phyloP scores from a whole-genome alignment of 1,140 invertebrate species.

The Listronotus oregonensis region DNA sequence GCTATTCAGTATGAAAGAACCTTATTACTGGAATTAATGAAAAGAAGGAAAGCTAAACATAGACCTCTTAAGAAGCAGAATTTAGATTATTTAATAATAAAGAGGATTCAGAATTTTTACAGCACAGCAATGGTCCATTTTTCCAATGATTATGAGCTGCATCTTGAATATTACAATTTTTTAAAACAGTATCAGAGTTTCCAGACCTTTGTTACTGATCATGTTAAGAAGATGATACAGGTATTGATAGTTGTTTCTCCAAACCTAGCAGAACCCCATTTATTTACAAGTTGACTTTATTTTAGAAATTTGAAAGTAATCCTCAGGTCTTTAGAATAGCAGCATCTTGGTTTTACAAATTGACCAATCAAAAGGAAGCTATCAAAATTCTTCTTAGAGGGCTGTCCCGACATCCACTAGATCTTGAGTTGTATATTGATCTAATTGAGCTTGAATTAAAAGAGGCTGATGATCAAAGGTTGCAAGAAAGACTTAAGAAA shows the following conservation, averaged over 20 bases:
- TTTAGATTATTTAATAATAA: constrained; percentile 44
- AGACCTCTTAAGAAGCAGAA: constrained; percentile 37
- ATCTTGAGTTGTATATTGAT: constrained; percentile 10
- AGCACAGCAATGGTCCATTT: constrained; percentile 42
- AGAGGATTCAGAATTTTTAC: constrained; percentile 43
- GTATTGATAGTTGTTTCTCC: no score
- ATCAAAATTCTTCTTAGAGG: constrained; percentile 32
- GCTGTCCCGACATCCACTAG: neutral
- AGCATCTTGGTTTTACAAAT: constrained; percentile 15
- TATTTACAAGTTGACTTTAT: no score
- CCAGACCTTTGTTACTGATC: constrained; percentile 30
- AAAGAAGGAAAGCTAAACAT: constrained; percentile 34
- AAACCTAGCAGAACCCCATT: no score
- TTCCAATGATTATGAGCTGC: constrained; percentile 38
- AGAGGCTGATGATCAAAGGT: neutral
- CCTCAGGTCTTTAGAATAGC: constrained; percentile 1
- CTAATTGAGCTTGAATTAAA: constrained; percentile 11
- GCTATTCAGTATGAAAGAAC: constrained; percentile 43
- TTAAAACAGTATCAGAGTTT: constrained; percentile 38
- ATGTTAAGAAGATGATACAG: constrained; percentile 44
- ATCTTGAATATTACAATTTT: constrained; percentile 44
- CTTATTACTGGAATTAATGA: constrained; percentile 38
- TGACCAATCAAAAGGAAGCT: constrained; percentile 30
- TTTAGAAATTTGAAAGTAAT: constrained; percentile 27
- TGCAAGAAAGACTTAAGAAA: constrained; percentile 3